Evolutionary conservation across 2,888 invertebrate species (phyloP).

Genomic region (Coecobrya sp.): DNA sequence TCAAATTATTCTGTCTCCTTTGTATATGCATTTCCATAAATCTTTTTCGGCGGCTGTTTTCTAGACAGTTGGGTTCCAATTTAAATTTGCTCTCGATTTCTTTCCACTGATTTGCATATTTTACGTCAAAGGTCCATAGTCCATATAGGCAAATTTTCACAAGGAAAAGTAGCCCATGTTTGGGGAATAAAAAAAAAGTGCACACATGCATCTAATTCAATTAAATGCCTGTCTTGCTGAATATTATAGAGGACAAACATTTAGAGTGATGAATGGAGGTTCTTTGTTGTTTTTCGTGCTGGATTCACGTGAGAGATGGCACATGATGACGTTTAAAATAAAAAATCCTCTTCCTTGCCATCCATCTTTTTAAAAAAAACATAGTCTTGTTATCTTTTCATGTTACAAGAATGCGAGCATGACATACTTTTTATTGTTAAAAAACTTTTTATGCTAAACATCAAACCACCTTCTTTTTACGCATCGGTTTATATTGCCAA

Average conservation of each 20-base stretch:
- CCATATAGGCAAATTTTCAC: neutral
- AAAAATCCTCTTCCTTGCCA: neutral
- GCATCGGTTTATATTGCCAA: neutral
- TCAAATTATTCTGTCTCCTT: no score
- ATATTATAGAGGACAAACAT: slow-evolving; percentile 2
- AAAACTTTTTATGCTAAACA: neutral
- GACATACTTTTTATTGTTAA: slow-evolving; percentile 19
- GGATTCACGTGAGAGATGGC: slow-evolving; percentile 34
- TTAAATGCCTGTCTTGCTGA: slow-evolving; percentile 24
- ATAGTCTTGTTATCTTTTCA: no score
- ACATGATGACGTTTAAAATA: neutral
- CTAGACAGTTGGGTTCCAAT: neutral
- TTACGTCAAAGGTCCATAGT: neutral
- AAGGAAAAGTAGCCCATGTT: neutral
- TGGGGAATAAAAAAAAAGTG: neutral
- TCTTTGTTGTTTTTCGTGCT: slow-evolving; percentile 40
- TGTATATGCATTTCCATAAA: neutral
- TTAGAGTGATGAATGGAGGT: neutral
- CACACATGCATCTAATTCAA: slow-evolving; percentile 33
- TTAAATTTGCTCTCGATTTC: neutral
- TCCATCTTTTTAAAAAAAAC: neutral
- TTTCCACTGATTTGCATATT: neutral
- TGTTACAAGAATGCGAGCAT: neutral
- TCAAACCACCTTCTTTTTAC: slow-evolving; percentile 25
- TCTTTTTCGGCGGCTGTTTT: neutral